A percentile compares a stretch with the other conserved stretches of the same genome.
Conservation (phyloP, 2,888 invertebrate genomes). For the Amphipoea oculea region DNA sequence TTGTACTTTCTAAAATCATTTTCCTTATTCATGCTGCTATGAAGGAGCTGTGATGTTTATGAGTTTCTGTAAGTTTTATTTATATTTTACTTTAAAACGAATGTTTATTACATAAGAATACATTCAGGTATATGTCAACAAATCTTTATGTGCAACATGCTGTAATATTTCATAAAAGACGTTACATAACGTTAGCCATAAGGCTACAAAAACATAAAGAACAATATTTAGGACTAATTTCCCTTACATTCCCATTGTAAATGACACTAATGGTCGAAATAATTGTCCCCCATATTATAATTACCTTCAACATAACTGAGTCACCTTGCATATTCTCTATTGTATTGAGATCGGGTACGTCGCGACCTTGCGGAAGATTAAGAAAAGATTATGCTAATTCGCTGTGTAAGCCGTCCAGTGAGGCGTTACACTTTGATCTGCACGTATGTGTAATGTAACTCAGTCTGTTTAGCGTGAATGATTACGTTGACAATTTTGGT, state of each 20-base stretch:
- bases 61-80: conserved; percentile 83
- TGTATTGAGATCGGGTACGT: conserved; percentile 64
- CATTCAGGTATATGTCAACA: background rate
- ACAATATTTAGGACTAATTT: conserved; percentile 21
- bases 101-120: background rate
- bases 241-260: conserved; percentile 4
- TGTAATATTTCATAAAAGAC: background rate
- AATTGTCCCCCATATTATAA: conserved; percentile 49
- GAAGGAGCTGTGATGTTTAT: conserved; percentile 85
- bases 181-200: background rate
- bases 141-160: background rate
- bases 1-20: conserved; percentile 44
- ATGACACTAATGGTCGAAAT: conserved; percentile 45
- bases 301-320: conserved; percentile 35
- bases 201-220: conserved; percentile 6
- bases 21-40: conserved; percentile 75
- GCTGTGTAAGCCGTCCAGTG: conserved; percentile 64
- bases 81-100: conserved; percentile 17
- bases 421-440: conserved; percentile 49
- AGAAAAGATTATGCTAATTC: conserved; percentile 76
- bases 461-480: conserved; percentile 34
- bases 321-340: conserved; percentile 46
- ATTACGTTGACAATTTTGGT: conserved; percentile 17
- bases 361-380: conserved; percentile 74
- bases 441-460: conserved; percentile 42